Conservation (phyloP, 2,888 invertebrate genomes). For the Pyrrhia umbra region DNA sequence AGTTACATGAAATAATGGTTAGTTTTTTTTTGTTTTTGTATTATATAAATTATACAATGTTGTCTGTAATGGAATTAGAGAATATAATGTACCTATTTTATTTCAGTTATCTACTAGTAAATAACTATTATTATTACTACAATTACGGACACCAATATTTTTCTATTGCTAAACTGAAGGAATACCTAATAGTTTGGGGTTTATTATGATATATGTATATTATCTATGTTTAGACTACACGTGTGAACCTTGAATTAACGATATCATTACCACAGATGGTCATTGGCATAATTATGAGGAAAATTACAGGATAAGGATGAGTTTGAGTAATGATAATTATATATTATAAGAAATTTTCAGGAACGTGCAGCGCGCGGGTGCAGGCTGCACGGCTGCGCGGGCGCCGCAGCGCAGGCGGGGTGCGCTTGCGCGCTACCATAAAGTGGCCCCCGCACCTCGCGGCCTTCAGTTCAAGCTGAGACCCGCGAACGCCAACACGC, state of each 20-base stretch:
- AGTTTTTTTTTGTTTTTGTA: no score
- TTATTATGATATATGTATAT: constrained; percentile 8
- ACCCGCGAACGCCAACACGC: constrained; percentile 84
- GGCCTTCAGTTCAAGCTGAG: constrained; percentile 87
- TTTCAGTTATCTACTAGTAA: no score
- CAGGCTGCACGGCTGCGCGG: constrained; percentile 61
- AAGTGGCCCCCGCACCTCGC: constrained; percentile 87
- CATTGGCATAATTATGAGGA: constrained; percentile 6
- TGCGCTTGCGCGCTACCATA: constrained; percentile 80
- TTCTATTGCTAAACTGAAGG: no score
- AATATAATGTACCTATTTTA: no score
- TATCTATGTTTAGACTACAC: constrained; percentile 7
- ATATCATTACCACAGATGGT: neutral
- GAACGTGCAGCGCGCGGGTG: constrained; percentile 37
- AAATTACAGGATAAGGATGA: constrained; percentile 20
- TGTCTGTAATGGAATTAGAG: no score
- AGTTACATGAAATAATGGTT: no score
- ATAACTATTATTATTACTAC: no score
- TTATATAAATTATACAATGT: no score
- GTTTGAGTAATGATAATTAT: constrained; percentile 33
- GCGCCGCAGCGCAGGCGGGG: constrained; percentile 72
- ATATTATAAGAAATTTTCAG: constrained; percentile 59
- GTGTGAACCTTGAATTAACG: constrained; percentile 3
- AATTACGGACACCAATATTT: no score
- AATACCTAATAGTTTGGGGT: neutral